A percentile compares a stretch with the other conserved stretches of the same genome.
phyloP scores from a whole-genome alignment of 2,113 vertebrate genomes.

The Chiloscyllium plagiosum region DNA sequence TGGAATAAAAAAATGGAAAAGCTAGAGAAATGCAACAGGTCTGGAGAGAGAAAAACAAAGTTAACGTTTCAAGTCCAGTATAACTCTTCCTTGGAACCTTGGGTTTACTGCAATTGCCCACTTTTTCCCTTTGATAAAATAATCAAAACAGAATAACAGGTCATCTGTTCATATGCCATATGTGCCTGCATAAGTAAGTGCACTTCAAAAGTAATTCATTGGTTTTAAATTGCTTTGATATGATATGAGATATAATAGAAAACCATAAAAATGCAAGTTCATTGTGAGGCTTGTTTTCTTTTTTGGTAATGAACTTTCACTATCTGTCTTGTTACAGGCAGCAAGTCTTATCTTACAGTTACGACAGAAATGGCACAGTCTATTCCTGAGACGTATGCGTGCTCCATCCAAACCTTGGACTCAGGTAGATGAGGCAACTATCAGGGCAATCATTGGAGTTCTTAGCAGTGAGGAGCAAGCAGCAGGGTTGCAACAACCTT shows the following conservation, averaged over 20 bases:
- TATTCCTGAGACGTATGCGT: constrained; percentile 77
- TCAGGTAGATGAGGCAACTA: constrained; percentile 72
- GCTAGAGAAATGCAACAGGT: too few relatives aligned
- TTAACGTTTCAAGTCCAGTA: too few relatives aligned
- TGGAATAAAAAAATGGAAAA: background rate
- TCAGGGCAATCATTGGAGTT: constrained; percentile 70
- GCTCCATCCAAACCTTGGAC: constrained; percentile 78
- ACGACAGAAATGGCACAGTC: constrained; percentile 82
- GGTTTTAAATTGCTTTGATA: background rate
- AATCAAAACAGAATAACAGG: background rate
- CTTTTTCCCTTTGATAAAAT: background rate
- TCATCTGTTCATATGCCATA: background rate
- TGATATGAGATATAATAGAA: background rate
- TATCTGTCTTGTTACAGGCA: constrained; percentile 54
- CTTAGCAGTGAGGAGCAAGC: constrained; percentile 74
- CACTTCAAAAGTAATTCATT: background rate
- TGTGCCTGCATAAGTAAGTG: background rate
- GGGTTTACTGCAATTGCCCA: background rate
- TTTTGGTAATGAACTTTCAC: background rate
- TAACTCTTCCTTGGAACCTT: background rate
- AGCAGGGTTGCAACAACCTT: constrained; percentile 78
- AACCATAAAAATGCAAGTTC: background rate
- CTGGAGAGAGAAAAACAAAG: too few relatives aligned
- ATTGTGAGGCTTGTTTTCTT: background rate
- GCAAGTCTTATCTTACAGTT: constrained; percentile 73